A percentile compares a stretch with the other conserved stretches of the same genome.
Conservation (phyloP, 2,797 vertebrate species). For the Brachyalestes nurse region DNA sequence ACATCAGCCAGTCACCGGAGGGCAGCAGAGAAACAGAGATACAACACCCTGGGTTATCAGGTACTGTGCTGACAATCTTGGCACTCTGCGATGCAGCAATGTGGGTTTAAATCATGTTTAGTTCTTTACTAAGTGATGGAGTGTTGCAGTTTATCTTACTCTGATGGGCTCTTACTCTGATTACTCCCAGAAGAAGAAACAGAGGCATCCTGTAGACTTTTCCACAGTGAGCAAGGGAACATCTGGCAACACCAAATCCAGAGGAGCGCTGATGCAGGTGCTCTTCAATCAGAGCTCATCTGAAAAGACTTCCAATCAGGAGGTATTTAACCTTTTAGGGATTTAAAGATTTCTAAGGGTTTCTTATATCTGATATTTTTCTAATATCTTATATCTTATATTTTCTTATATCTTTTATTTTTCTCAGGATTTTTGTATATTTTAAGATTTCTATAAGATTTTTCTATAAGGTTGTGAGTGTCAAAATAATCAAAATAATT, state of each 20-base stretch:
- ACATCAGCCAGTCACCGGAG: slow-evolving; percentile 63
- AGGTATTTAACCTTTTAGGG: slow-evolving; percentile 52
- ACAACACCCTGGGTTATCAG: slow-evolving; percentile 68
- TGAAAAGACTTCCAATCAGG: slow-evolving; percentile 67
- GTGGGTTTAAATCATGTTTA: no score
- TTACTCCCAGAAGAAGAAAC: slow-evolving; percentile 71
- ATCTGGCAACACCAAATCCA: slow-evolving; percentile 64
- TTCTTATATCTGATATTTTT: no score
- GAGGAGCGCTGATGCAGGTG: slow-evolving; percentile 70
- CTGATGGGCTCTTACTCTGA: no score
- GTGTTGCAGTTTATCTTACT: background rate
- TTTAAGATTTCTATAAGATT: no score
- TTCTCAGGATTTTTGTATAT: no score
- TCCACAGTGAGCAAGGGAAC: slow-evolving; percentile 68
- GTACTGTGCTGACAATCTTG: slow-evolving; percentile 48
- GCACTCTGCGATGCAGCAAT: no score
- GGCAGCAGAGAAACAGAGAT: slow-evolving; percentile 72
- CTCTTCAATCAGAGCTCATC: slow-evolving; percentile 74
- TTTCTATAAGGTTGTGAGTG: no score
- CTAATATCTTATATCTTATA: no score
- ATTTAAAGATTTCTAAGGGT: no score
- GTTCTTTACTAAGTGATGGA: background rate
- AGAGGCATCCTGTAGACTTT: slow-evolving; percentile 72
- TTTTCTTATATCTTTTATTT: no score
- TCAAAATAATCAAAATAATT: no score